A percentile compares a stretch with the other conserved stretches of the same genome.
These are phyloP conservation scores for Desoria tigrina DNA, from an alignment of 2,888 invertebrate species.

Conservation along the genomic window DNA sequence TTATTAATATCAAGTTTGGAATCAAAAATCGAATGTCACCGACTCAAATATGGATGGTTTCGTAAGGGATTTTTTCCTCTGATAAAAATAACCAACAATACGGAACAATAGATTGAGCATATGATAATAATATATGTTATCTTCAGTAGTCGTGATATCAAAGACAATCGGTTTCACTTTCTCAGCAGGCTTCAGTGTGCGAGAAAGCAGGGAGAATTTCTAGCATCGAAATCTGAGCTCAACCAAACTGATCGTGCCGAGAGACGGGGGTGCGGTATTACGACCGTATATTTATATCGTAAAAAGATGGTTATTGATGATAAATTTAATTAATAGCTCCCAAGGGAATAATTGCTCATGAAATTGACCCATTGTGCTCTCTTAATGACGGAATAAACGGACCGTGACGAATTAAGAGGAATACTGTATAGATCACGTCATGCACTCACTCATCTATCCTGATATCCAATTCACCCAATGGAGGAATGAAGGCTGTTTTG, in stretches of 20 bases:
- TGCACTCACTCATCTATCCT: not conserved
- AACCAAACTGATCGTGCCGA: not conserved
- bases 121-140: too few relatives aligned
- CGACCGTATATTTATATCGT: not conserved
- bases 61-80: too few relatives aligned
- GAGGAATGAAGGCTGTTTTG: not conserved
- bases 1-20: too few relatives aligned
- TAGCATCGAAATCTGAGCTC: not conserved
- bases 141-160: constrained; percentile 3
- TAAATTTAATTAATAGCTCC: constrained; percentile 4
- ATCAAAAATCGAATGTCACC: too few relatives aligned
- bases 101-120: too few relatives aligned
- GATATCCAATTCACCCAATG: not conserved
- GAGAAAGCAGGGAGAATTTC: not conserved
- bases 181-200: not conserved
- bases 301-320: constrained; percentile 15
- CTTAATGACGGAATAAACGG: not conserved
- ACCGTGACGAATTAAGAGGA: not conserved
- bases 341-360: constrained; percentile 15
- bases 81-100: too few relatives aligned
- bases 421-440: not conserved
- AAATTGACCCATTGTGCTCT: constrained; percentile 13
- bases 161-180: constrained; percentile 15
- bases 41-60: too few relatives aligned
- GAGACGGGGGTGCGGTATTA: not conserved